Conservation (phyloP, 2,888 invertebrate species). For the Mayetiola destructor region DNA sequence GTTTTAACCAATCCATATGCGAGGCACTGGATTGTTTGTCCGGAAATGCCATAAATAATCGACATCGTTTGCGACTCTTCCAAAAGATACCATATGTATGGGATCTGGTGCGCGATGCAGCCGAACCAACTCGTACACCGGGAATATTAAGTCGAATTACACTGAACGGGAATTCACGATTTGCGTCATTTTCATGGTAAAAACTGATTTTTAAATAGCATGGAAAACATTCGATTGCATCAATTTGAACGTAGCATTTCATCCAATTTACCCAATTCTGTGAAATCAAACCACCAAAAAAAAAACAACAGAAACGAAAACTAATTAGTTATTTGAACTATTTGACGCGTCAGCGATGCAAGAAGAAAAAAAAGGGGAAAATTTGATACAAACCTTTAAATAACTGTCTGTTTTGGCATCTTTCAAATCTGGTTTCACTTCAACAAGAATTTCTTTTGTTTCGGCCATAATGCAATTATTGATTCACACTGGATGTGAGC, state of each 20-base stretch:
- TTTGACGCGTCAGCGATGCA: not conserved
- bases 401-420: not conserved
- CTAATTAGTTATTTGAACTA: not conserved
- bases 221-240: slow-evolving; percentile 35
- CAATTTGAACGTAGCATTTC: slow-evolving; percentile 33
- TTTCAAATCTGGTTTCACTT: slow-evolving; percentile 2
- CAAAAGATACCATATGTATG: slow-evolving; percentile 34
- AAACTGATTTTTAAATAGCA: slow-evolving; percentile 33
- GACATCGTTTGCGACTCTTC: slow-evolving; percentile 34
- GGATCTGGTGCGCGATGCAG: slow-evolving; percentile 32
- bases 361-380: not conserved
- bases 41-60: slow-evolving; percentile 33
- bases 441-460: not conserved
- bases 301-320: not conserved
- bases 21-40: slow-evolving; percentile 29
- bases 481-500: no score
- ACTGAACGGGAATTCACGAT: slow-evolving; percentile 21
- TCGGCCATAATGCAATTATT: not conserved
- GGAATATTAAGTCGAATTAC: slow-evolving; percentile 33
- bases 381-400: not conserved
- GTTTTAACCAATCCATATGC: slow-evolving; percentile 35
- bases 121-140: slow-evolving; percentile 30
- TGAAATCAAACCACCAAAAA: not conserved
- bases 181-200: slow-evolving; percentile 20
- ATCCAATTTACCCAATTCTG: slow-evolving; percentile 25